Conservation (phyloP, 2,797 vertebrate species). For the Notamacropus eugenii region DNA sequence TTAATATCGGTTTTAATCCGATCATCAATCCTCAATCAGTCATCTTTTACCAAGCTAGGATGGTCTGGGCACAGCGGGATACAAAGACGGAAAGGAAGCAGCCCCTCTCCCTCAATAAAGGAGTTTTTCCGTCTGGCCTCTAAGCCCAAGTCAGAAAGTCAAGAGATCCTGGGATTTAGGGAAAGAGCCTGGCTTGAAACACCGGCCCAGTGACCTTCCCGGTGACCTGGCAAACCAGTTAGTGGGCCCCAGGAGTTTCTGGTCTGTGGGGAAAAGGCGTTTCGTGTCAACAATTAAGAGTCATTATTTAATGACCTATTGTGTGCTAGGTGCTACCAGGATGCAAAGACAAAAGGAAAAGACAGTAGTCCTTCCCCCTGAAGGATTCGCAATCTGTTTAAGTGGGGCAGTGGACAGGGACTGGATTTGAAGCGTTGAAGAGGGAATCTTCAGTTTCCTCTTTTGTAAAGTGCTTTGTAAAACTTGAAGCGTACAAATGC, state of each 20-base stretch:
- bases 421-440: not conserved
- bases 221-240: not conserved
- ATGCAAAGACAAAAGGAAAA: not conserved
- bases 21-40: not conserved
- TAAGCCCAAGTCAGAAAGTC: not conserved
- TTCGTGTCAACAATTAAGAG: not conserved
- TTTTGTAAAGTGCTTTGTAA: not conserved
- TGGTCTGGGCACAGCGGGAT: not conserved
- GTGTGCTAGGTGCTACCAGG: not conserved
- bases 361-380: too few species aligned
- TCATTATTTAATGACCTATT: not conserved
- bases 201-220: not conserved
- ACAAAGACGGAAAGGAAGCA: not conserved
- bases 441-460: not conserved
- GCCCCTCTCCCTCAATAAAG: not conserved
- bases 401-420: not conserved
- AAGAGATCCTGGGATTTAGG: not conserved
- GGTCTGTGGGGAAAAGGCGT: not conserved
- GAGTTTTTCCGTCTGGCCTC: not conserved
- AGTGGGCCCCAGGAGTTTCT: not conserved
- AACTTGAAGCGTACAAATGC: not conserved
- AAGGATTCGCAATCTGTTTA: not conserved
- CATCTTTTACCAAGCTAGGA: conserved; percentile 24
- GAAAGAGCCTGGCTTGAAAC: not conserved
- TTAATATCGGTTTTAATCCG: not conserved